phyloP scores from a whole-genome alignment of 2,888 invertebrate species.

The Coelogynopora nodosa region DNA sequence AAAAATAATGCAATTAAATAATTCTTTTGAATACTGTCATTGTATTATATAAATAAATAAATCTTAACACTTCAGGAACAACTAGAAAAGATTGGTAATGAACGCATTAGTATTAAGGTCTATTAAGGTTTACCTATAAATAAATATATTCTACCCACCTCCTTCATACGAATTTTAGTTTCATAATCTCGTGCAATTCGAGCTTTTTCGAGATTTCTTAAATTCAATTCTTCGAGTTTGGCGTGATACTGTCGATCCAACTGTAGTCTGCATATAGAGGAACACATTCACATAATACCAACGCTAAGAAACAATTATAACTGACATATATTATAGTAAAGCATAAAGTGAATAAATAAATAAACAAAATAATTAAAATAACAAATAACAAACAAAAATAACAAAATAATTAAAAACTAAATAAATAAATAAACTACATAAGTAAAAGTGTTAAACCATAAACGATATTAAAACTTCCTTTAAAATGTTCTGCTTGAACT shows the following conservation, averaged over 20 bases:
- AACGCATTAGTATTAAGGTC: no score
- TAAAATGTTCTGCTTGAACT: no score
- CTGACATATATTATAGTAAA: no score
- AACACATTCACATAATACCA: neutral
- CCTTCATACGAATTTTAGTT: slow-evolving; percentile 12
- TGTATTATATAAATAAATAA: no score
- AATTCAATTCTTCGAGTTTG: neutral
- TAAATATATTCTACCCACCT: neutral
- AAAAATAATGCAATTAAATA: no score
- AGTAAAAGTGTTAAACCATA: neutral
- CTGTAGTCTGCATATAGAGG: neutral
- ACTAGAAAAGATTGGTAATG: no score
- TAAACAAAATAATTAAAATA: neutral
- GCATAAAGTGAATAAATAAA: no score
- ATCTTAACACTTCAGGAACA: no score
- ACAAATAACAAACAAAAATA: neutral
- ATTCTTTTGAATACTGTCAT: no score
- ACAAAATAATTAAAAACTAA: neutral
- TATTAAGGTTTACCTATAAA: no score
- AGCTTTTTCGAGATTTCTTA: neutral
- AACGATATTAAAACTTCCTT: no score
- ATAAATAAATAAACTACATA: neutral
- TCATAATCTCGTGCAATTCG: neutral
- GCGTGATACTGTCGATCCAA: neutral
- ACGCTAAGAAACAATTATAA: neutral